Percentiles rank a stretch among this genome's conserved stretches.
Conservation (phyloP, 64 coral and sea anemone species). For the Montipora foliosa region DNA sequence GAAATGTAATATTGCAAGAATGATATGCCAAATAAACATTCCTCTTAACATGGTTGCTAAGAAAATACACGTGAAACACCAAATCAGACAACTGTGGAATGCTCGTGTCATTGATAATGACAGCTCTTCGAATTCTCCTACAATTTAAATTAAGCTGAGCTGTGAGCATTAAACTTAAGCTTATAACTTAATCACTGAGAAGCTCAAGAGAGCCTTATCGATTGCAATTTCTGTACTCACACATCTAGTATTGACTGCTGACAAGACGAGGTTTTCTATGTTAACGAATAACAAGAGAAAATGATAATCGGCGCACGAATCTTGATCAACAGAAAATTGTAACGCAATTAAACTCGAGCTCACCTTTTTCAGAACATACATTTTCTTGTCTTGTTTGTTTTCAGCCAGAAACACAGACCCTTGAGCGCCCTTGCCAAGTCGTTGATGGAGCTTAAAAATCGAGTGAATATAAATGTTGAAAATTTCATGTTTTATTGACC, state of each 20-base stretch:
- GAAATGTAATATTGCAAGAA: not conserved
- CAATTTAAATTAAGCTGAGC: too few species aligned
- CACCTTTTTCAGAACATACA: slow-evolving; percentile 97
- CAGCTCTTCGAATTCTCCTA: not conserved
- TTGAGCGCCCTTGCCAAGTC: slow-evolving; percentile 97
- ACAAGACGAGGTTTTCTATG: not conserved
- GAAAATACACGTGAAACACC: slow-evolving; percentile 6
- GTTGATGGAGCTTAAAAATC: slow-evolving; percentile 85
- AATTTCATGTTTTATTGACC: not conserved
- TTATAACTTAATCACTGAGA: not conserved
- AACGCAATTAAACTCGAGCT: not conserved
- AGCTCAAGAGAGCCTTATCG: not conserved
- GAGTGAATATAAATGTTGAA: not conserved
- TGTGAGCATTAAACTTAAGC: too few species aligned
- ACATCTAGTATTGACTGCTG: not conserved
- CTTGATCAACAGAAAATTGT: not conserved
- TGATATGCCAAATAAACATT: not conserved
- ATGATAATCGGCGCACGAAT: too few species aligned
- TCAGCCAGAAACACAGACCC: slow-evolving; percentile 94
- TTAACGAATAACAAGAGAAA: not conserved
- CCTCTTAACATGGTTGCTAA: not conserved
- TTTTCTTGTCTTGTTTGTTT: slow-evolving; percentile 89
- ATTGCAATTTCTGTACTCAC: not conserved
- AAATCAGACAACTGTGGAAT: slow-evolving; percentile 43
- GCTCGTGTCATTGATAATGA: slow-evolving; percentile 9